Evolutionary conservation across 2,113 vertebrate genomes (phyloP).

Genomic region (Paracanthobrama guichenoti): DNA sequence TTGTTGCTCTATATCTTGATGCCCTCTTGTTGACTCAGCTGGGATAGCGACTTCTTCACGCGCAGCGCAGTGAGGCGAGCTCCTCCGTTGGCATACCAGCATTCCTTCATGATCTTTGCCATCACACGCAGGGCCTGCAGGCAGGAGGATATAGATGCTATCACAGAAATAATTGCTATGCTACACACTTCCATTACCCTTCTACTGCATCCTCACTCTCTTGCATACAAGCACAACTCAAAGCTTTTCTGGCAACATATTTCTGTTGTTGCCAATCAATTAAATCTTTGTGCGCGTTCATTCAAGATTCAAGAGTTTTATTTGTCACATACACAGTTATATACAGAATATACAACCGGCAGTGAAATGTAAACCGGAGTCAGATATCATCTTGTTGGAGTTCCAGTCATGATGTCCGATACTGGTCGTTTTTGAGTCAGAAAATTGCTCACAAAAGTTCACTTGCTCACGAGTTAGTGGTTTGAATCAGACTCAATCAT

Average conservation of each 20-base stretch:
- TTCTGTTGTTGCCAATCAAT: not conserved
- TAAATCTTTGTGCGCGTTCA: not conserved
- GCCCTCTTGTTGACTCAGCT: slow-evolving; percentile 86
- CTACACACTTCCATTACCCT: not conserved
- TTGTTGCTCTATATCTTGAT: slow-evolving; percentile 83
- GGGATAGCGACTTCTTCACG: slow-evolving; percentile 86
- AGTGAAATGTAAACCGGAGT: no score
- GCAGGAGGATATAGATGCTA: not conserved
- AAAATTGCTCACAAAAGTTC: not conserved
- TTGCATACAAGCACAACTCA: not conserved
- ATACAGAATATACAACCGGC: no score
- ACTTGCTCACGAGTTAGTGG: not conserved
- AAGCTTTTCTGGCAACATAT: not conserved
- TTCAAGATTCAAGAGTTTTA: no score
- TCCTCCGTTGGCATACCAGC: slow-evolving; percentile 87
- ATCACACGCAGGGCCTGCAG: slow-evolving; percentile 82
- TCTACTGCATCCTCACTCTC: not conserved
- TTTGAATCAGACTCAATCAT: not conserved
- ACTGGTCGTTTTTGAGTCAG: not conserved
- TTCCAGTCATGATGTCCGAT: not conserved
- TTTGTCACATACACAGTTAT: no score
- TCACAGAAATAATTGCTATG: not conserved
- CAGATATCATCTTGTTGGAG: not conserved
- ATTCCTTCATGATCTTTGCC: slow-evolving; percentile 89
- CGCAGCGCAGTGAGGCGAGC: slow-evolving; percentile 84